Percentiles rank a stretch among this genome's conserved stretches.
phyloP scores from a whole-genome alignment of 2,797 vertebrate species.

The Pangasius djambal region DNA sequence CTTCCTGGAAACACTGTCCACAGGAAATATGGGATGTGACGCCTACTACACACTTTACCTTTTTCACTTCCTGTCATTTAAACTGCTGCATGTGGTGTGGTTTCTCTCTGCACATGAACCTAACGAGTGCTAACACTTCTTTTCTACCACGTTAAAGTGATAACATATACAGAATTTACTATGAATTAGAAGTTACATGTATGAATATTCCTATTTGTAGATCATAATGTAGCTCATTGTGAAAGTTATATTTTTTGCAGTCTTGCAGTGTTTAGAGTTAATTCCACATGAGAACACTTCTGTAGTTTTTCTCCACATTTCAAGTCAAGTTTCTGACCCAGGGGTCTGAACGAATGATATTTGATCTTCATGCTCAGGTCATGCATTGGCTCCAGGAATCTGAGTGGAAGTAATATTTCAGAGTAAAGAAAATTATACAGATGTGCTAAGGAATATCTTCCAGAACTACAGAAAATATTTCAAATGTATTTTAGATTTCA shows the following conservation, averaged over 20 bases:
- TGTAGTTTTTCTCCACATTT: neutral
- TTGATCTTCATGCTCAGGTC: neutral
- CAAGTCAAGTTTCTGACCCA: neutral
- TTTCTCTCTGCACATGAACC: slow-evolving; percentile 21
- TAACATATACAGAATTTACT: too few relatives aligned
- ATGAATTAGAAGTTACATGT: neutral
- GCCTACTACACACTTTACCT: slow-evolving; percentile 38
- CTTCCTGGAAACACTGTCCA: slow-evolving; percentile 53
- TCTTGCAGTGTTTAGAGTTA: neutral
- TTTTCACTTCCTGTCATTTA: slow-evolving; percentile 52
- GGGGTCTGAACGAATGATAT: neutral
- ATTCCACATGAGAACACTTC: neutral
- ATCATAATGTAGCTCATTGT: neutral
- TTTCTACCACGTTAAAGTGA: neutral
- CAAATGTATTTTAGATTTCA: neutral
- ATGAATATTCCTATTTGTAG: neutral
- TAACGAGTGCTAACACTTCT: neutral
- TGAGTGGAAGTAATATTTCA: neutral
- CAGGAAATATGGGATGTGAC: slow-evolving; percentile 53
- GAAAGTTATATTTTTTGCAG: neutral
- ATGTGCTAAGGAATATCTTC: neutral
- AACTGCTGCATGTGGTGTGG: neutral
- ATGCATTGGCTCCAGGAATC: neutral
- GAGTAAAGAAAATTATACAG: neutral
- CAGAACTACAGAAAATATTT: neutral